Evolutionary conservation across 2,113 vertebrate species (phyloP), one percentile per base, ranked within the genome.

Genomic region (Atherinomorus stipes): DNA sequence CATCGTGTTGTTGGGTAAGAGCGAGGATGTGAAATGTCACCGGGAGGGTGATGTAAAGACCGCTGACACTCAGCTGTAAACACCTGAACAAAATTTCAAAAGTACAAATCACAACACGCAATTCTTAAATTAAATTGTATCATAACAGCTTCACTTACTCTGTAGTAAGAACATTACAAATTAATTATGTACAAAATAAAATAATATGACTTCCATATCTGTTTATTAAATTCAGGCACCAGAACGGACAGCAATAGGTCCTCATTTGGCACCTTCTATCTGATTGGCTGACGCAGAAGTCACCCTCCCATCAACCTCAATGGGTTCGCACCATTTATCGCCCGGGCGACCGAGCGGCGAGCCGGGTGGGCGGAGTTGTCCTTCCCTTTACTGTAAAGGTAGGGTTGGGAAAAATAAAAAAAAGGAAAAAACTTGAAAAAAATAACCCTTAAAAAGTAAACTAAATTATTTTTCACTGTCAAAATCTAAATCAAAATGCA

Each of bases 11-110:
- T 84, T 88, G 74, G 70, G 77, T 58, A 87, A 74, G 52, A 10
- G 49, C 63, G 4, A 47, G 3, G 12, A n/a, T 5, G 19, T 56
- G 75, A 76, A 83, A 88, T 80, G 89, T 89, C 88, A 87, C 72
- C 47, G 1, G 3, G 19, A 73, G 28, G 66, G n/a, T 80, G 78
- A 89, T 34, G 76, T 66, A 81, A 89, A 64, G 76, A 42, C 22
- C 79, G 9, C 6, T 1, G 1, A 15, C 64, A 0, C 15, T 9
- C 7, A 2, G 16, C 11, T 37, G 2, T 0, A n/a, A 0, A 9
- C 12, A 3, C 89, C 83, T 58, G 81, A 0, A 9, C 0, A 0
- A 56, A 87, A 65, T 12, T n/a, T 10, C n/a, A 0, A 1, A 0
- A 3, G 1, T 23, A 37, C 0, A 42, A 49, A 15, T 7, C 4